Evolutionary conservation across 2,888 invertebrate genomes (phyloP), one percentile per base, ranked within the genome.

Genomic region (Habrosyne pyritoides): DNA sequence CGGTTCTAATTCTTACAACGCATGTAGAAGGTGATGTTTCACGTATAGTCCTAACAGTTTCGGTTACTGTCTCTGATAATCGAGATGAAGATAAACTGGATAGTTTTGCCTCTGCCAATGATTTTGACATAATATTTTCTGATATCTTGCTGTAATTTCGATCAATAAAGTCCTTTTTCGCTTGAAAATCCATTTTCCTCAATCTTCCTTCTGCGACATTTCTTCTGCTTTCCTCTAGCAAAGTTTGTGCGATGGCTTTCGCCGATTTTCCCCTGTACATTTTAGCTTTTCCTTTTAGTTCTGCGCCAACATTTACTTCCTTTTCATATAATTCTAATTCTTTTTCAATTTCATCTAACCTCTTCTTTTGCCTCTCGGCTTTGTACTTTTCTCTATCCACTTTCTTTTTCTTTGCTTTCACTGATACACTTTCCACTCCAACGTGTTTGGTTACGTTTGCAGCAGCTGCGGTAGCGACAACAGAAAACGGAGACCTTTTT

Each of bases 231-330:
- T 95, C 94, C 42, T 94, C 92, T 47, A 96, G 82, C 47, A 96
- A 85, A 12, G 94, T 94, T 61, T 94, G 93, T 64, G 94, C 95
- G 60, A 97, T 97, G 49, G 95, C 95, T 75, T 93, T 94, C 6
- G 96, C 96, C 2, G 96, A 96, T 91, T 95, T 96, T 52, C 96
- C 96, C 71, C 95, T 93, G 50, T 96, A 94, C 82, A 93, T 85
- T 80, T 93, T 88, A 61, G 94, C 93, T 76, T 89, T 90, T 60
- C 93, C 84, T 81, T 89, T 93, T 60, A 94, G 81, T 71, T 94
- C 93, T 65, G 90, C 83, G 67, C 91, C 87, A 24, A 93, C 89
- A 57, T 87, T 87, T 53, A 87, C 89, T 63, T 85, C 87, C 47
- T 84, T 81, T 68, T 93, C 90, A 51, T 93, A 81, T 52, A 81